Base-by-base conservation (phyloP, 2,888 invertebrate genomes). In the Ischnura elegans region DNA sequence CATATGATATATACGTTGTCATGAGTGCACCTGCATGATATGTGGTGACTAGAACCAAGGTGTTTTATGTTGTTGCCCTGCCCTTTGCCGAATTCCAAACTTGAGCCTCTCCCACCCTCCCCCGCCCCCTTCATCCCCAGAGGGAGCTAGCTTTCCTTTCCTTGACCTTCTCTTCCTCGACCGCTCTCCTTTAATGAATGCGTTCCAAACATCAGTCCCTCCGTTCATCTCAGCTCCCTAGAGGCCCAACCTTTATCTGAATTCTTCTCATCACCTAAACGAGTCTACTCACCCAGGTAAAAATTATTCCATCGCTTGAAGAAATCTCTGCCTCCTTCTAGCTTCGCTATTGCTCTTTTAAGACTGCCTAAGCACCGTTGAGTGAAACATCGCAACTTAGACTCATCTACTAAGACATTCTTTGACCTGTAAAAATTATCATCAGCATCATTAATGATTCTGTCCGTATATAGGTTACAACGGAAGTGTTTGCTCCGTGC, bases 81-180 rank as follows among this genome's bases (percentile, higher is more conserved):
- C n/a, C n/a, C n/a, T n/a, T n/a, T n/a, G n/a, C n/a, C n/a, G n/a
- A n/a, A n/a, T n/a, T n/a, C n/a, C n/a, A n/a, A n/a, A n/a, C n/a
- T n/a, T n/a, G n/a, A n/a, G n/a, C n/a, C n/a, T n/a, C n/a, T n/a
- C n/a, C n/a, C n/a, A 76, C 76, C 76, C 36, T 76, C 10, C 36
- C 36, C 76, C n/a, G 36, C 36, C 76, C 36, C 76, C 36, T 25
- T 36, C n/a, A 21, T 36, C 36, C 16, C 16, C 10, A 36, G 36
- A 76, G 36, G n/a, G n/a, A n/a, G n/a, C n/a, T n/a, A 76, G 36
- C 13, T 13, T 21, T 13, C 0, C 36, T 1, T 36, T 76, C 76
- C 76, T 76, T 76, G 76, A 76, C 76, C 76, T 76, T 76, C 76
- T 36, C 29, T 1, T 76, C 76, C 76, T 76, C 76, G n/a, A 36